Evolutionary conservation across 2,797 vertebrate genomes (phyloP), one percentile per base, ranked within the genome.

Genomic region (Propithecus deckenii): DNA sequence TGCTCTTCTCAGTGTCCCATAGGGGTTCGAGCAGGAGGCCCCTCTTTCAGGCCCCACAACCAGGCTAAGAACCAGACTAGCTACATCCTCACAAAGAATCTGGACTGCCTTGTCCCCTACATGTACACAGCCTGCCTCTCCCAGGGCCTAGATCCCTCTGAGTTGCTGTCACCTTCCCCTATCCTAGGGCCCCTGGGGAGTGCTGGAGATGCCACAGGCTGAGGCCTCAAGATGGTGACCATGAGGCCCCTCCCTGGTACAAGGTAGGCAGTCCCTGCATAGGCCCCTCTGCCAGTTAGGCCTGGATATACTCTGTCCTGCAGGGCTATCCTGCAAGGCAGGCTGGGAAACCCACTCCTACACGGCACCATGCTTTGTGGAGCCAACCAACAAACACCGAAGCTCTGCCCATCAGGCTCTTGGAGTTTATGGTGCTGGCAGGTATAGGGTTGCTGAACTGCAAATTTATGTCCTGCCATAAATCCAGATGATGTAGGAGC

Each of bases 391-490:
- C 6, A n/a, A 2, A 28, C 78, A 18, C 2, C 12, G 55, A 94
- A 63, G 43, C 41, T 32, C 80, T n/a, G 12, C 18, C 57, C 79
- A 43, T 69, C 74, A 86, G 32, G 72, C 61, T 94, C 74, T 87
- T 17, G 43, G 74, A 83, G 63, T 89, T 90, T 93, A 93, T 0
- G 13, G 38, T 5, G 32, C 52, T 81, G 78, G 79, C 61, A 79
- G 85, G 41, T 88, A 79, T 90, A 96, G 72, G 32, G 48, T 41
- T 52, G 46, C 87, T 95, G 88, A 94, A 55, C 61, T 91, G 61
- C 61, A 92, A 61, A 75, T 95, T 88, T 80, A 93, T 90, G 85
- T 91, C 72, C 63, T 46, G 48, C 71, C 85, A 92, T 71, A 88
- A 96, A 95, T 63, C 30, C 75, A 71, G 57, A 89, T n/a, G 69